Evolutionary conservation across 1,140 invertebrate genomes (phyloP), one percentile per base, ranked within the genome.

Genomic region (Ganaspis sp.): DNA sequence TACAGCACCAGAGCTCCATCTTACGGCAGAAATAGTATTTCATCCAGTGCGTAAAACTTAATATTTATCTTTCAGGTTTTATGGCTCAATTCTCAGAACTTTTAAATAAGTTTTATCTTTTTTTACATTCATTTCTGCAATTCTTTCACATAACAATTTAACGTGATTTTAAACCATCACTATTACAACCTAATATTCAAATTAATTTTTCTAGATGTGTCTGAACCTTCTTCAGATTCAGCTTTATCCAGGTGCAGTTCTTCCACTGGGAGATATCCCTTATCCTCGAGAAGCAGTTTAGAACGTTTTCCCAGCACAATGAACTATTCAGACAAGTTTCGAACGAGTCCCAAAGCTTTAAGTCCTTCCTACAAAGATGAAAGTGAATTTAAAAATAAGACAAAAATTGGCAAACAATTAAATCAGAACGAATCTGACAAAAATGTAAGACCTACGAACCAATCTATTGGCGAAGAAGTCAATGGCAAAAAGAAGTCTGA

Each of bases 1-100:
- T 87, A 87, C 58, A 82, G 9, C 21, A 29, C 85, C 4, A 86
- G 85, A 76, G 83, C 85, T 42, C 82, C 86, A 15, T 84, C 86
- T 38, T 89, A 86, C 70, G 76, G 78, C 26, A 85, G 86, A 78
- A 87, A 70, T 64, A 79, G 70, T 73, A 77, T 71, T 74, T 73
- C 81, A 40, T 78, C 84, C 9, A 84, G 88, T 90, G 70, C 83
- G 87, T 85, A 38, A 70, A 69, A 53, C 12, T 72, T 42, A 26
- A 2, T 3, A 70, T 49, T 49, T 49, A 17, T 15, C 42, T 15
- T 17, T 5, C 4, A 15, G 0, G 5, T 23, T 26, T 21, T 58
- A 23, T 12, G 23, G 21, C 21, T 58, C 23, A 23, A 21, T 15
- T 4, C 53, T 23, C 4, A 26, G 19, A n/a, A 49, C 6, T 34